Evolutionary conservation across 1,140 invertebrate species (phyloP), one percentile per base, ranked within the genome.

Genomic region (Acyrthosiphon pisum): DNA sequence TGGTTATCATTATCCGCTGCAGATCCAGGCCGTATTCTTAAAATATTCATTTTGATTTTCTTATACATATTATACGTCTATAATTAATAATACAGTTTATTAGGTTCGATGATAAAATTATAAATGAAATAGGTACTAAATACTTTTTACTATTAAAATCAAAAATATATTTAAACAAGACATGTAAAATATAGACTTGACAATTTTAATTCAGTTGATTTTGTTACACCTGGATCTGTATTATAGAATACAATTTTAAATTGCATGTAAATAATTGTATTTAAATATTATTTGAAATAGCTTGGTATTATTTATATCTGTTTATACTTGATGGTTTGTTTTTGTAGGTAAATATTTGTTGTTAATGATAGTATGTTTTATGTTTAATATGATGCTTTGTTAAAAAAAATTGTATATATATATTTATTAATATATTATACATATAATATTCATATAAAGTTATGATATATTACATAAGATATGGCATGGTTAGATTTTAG

Each of bases 11-110:
- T 93, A 93, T 68, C 23, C 14, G 9, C 37, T 2, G 23, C 91
- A 93, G 91, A 93, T 93, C 91, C 91, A 93, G 91, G 44, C 30
- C 35, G 26, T 83, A 37, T 92, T 92, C 6, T 44, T 48, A 81
- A 14, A 50, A 50, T 76, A 3, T 6, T 89, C 3, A 22, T 37
- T 56, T 4, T 89, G 22, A 2, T 56, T 35, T 37, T 56, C 22
- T 89, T 9, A 1, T 56, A 11, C 30, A 37, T 56, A 9, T 53
- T 50, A 37, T 88, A 18, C n/a, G 1, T 76, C 30, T n/a, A 76
- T 18, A 76, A 76, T 76, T 76, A 76, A 76, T 76, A 1, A n/a
- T 76, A 30, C 14, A n/a, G 14, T 76, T n/a, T 14, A 68, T 76
- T n/a, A 76, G 60, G 14, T 18, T 76, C 18, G 14, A 76, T 20